phyloP scores from a whole-genome alignment of 2,113 vertebrate genomes.

The Haemorhous mexicanus region DNA sequence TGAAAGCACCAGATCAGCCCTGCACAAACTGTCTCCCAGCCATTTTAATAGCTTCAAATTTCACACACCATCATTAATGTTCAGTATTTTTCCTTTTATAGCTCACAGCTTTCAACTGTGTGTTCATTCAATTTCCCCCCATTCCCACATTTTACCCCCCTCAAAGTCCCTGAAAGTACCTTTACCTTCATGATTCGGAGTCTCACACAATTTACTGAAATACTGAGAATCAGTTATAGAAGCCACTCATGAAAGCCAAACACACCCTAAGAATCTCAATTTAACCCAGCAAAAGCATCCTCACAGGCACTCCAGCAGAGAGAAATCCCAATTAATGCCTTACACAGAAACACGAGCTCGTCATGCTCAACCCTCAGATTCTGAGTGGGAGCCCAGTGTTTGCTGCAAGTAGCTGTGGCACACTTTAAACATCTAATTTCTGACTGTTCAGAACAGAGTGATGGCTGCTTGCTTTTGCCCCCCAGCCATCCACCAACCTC shows the following conservation, averaged over 20 bases:
- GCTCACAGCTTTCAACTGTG: neutral
- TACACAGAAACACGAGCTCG: neutral
- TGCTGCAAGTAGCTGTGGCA: neutral
- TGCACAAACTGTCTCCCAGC: neutral
- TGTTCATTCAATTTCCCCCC: neutral
- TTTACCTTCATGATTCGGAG: neutral
- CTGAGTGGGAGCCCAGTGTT: neutral
- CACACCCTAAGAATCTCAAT: neutral
- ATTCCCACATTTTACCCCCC: fast-evolving
- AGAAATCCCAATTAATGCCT: conserved; percentile 20
- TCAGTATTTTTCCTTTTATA: neutral
- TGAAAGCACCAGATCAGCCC: neutral
- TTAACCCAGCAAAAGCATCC: conserved; percentile 1
- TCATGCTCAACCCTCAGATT: neutral
- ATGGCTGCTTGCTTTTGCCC: neutral
- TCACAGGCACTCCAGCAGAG: neutral
- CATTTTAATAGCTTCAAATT: neutral
- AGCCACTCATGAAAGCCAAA: neutral
- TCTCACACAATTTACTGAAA: neutral
- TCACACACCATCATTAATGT: neutral
- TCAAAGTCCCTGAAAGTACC: neutral
- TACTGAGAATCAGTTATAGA: neutral
- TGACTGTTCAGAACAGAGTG: neutral
- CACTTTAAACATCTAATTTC: neutral
- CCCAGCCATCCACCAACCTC: neutral